Base-by-base conservation (phyloP, 2,113 vertebrate species). In the Tautogolabrus adspersus region DNA sequence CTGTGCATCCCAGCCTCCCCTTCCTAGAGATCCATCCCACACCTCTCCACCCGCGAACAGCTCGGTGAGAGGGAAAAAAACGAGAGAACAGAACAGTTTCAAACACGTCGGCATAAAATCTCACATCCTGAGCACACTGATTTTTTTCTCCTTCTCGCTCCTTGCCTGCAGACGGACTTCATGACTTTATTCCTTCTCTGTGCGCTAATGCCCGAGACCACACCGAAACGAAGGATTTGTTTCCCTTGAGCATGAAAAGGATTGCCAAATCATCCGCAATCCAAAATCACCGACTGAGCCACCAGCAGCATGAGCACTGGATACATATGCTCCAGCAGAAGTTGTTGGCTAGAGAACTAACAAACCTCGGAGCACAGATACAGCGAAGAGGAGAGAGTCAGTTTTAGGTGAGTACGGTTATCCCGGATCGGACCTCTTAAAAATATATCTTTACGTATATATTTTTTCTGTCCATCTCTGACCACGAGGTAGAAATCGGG, bases 221-320 rank as follows among this genome's bases (percentile, higher is more conserved):
- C 87, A 84, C 85, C 87, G 89, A 91, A 86, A 80, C 85, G 71
- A 63, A 88, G 92, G 93, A 93, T 93, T 94, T 91, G 89, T 88
- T 70, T 69, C 92, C 89, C 91, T 86, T 81, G 93, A 95, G 95
- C 90, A 95, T 95, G 94, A 94, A 88, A 94, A 94, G 93, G 92
- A 93, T 93, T 90, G 93, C 88, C 89, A 92, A 89, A 92, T 91
- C 92, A 87, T 94, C 92, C 93, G 93, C 93, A 94, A 94, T 93
- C 90, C 91, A 93, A 85, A 89, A 92, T 91, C 91, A 88, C 87
- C 90, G 88, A 78, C 87, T 68, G 89, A 89, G 88, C 78, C 88
- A 91, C 84, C 93, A 91, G 92, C 90, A 91, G 92, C 90, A 94
- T 94, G 94, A 93, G 84, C 93, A 89, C 83, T 93, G 93, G 94